These are phyloP conservation scores for Onychorhynchus coronatus DNA, from an alignment of 2,113 vertebrate species.

Conservation along the genomic window DNA sequence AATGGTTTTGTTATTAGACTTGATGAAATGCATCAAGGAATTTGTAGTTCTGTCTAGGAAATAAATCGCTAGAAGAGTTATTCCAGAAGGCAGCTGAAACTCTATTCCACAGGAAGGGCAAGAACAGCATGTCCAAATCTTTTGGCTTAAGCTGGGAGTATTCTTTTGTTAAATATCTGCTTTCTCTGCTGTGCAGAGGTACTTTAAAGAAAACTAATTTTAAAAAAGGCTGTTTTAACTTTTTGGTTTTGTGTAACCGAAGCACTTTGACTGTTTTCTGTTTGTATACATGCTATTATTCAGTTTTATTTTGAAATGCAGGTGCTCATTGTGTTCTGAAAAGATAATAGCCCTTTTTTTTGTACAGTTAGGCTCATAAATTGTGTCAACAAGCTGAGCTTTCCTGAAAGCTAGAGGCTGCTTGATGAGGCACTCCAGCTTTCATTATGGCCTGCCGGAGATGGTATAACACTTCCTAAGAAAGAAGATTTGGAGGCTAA, in stretches of 20 bases:
- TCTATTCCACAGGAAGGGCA: not conserved
- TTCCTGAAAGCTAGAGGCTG: not conserved
- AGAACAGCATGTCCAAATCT: not conserved
- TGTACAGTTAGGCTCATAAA: not conserved
- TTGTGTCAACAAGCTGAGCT: not conserved
- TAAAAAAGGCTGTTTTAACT: not conserved
- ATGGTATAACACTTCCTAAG: not conserved
- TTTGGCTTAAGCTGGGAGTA: not conserved
- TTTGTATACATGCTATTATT: not conserved
- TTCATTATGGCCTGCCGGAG: not conserved
- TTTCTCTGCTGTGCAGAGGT: not conserved
- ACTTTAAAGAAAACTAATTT: not conserved
- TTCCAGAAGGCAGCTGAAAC: not conserved
- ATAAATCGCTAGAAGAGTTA: not conserved
- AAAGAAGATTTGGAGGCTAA: not conserved
- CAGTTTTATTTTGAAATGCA: not conserved
- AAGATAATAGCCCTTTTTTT: not conserved
- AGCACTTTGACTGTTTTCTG: not conserved
- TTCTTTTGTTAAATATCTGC: not conserved
- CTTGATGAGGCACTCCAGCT: not conserved
- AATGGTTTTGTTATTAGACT: not conserved
- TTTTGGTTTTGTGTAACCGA: not conserved
- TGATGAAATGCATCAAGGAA: not conserved
- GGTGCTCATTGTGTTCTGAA: not conserved
- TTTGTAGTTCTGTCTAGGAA: not conserved